Base-by-base conservation (phyloP, 2,888 invertebrate species). In the Abrostola triplasia region DNA sequence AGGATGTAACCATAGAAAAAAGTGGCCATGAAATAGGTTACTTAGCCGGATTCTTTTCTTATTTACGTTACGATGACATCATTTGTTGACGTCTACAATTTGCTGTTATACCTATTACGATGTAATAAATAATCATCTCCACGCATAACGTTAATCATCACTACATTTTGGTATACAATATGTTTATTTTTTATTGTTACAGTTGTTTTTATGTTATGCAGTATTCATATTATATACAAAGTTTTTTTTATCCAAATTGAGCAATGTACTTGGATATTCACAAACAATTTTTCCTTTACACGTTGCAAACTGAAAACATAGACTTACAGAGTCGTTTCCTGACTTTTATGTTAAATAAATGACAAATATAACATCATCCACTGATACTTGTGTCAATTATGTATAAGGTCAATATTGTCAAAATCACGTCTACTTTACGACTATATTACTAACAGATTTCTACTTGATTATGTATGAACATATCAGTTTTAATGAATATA, bases 11-110 rank as follows among this genome's bases (percentile, higher is more conserved):
- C 67, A 68, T 84, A 89, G 89, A 93, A 94, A 75, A 92, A 93
- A 92, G 92, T 92, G 93, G 69, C 94, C 92, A 84, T 93, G 93
- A 84, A 84, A 80, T 88, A 79, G 87, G 87, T 87, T 87, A 88
- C 82, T 83, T 90, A 91, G 90, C 92, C 94, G 93, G 93, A 93
- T 94, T 91, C 90, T 86, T 87, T 82, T 81, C 82, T 83, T 85
- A 77, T 84, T 84, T 84, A 84, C 81, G 83, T 73, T 81, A 80
- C 72, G 82, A 92, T 93, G 90, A 93, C 88, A 90, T 94, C 93
- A 93, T 88, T 81, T 75, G 71, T 83, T 88, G 89, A 92, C 89
- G 89, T 90, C 67, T 85, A 66, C 76, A 81, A 84, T 86, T 81
- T 88, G 80, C 89, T 87, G 89, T 90, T 90, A 88, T 82, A n/a